These are phyloP conservation scores for Amiota minor DNA, from an alignment of 2,888 invertebrate genomes.

Conservation along the genomic window DNA sequence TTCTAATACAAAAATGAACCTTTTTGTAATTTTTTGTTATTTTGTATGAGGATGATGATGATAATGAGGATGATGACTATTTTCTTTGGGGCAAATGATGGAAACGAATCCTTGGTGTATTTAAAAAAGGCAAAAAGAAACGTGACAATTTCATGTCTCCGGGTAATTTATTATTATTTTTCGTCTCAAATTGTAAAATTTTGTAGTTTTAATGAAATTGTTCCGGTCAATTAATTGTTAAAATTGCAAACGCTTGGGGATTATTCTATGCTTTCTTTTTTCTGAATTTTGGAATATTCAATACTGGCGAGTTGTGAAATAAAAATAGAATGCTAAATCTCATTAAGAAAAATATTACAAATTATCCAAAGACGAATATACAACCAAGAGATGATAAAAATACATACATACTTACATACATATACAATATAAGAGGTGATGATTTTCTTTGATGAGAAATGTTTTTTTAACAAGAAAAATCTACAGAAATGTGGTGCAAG, in stretches of 20 bases:
- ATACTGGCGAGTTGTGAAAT: not conserved
- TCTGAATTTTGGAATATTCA: not conserved
- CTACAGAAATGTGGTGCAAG: no score
- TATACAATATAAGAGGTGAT: not conserved
- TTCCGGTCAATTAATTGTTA: constrained; percentile 70
- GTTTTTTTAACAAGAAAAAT: no score
- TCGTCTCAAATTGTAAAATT: constrained; percentile 49
- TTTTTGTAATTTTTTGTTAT: constrained; percentile 43
- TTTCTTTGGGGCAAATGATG: not conserved
- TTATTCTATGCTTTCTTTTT: not conserved
- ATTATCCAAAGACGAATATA: constrained; percentile 6
- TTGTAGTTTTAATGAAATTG: constrained; percentile 67
- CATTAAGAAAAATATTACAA: not conserved
- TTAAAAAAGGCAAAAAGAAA: constrained; percentile 34
- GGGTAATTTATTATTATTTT: constrained; percentile 63
- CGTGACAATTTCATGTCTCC: constrained; percentile 61
- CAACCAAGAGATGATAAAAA: not conserved
- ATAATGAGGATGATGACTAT: not conserved
- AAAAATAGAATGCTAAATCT: not conserved
- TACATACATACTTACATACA: not conserved
- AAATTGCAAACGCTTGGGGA: constrained; percentile 51
- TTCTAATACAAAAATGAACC: constrained; percentile 46
- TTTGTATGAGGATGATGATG: not conserved
- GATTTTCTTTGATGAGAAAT: no score
- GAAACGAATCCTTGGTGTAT: constrained; percentile 17